Evolutionary conservation across 2,888 invertebrate genomes (phyloP).

Genomic region (Clunio marinus): DNA sequence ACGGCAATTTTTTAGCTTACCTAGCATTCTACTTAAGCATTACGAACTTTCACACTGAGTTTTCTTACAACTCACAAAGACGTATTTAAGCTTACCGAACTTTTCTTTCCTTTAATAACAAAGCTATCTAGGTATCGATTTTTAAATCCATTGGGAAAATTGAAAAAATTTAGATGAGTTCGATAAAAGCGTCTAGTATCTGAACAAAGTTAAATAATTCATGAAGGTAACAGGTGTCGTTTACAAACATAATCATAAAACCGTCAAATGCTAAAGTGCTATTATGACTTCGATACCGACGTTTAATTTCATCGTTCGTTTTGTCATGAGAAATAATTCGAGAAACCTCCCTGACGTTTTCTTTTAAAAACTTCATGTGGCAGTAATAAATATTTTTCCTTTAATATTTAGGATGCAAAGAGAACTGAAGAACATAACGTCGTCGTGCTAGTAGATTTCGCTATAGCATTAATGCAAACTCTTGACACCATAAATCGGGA

Average conservation of each 20-base stretch:
- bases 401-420: constrained; percentile 59
- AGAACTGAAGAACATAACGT: constrained; percentile 83
- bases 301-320: no score
- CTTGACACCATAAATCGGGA: constrained; percentile 93
- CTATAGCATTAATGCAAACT: constrained; percentile 84
- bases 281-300: not conserved
- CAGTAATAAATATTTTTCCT: no score
- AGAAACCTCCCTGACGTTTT: not conserved
- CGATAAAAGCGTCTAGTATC: not conserved
- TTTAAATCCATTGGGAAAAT: not conserved
- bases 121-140: no score
- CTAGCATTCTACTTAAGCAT: no score
- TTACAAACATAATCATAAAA: constrained; percentile 8
- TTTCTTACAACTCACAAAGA: no score
- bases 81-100: no score
- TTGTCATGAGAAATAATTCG: no score
- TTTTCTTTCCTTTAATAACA: no score
- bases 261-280: not conserved
- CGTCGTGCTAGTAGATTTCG: constrained; percentile 88
- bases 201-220: constrained; percentile 9
- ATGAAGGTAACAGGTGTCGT: constrained; percentile 17
- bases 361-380: not conserved
- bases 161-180: not conserved
- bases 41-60: no score
- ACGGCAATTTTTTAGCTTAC: no score